Conservation (phyloP, 1,140 invertebrate genomes). For the Rhyzopertha dominica region DNA sequence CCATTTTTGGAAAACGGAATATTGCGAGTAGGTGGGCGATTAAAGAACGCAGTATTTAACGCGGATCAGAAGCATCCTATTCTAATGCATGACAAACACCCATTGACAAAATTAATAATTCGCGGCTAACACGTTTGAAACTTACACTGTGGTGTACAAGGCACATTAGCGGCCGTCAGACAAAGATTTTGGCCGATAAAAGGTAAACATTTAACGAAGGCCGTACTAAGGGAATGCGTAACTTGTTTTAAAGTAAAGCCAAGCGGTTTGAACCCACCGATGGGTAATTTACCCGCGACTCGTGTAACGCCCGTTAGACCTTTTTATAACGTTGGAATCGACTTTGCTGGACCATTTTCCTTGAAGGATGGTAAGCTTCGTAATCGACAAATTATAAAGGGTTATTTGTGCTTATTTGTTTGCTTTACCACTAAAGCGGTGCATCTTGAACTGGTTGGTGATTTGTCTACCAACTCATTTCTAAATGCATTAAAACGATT, state of each 20-base stretch:
- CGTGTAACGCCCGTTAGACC: slow-evolving; percentile 21
- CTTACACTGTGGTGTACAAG: slow-evolving; percentile 14
- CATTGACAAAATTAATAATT: slow-evolving; percentile 19
- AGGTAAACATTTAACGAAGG: slow-evolving; percentile 19
- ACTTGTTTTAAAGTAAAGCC: slow-evolving; percentile 16
- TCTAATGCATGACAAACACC: slow-evolving; percentile 16
- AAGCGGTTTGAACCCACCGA: slow-evolving; percentile 2
- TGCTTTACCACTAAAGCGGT: slow-evolving; percentile 23
- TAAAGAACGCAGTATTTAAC: slow-evolving; percentile 22
- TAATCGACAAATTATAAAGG: slow-evolving; percentile 25
- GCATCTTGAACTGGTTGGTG: slow-evolving; percentile 32
- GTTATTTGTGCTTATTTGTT: slow-evolving; percentile 23
- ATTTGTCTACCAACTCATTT: slow-evolving; percentile 28
- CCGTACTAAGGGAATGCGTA: slow-evolving; percentile 14
- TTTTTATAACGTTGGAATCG: slow-evolving; percentile 31
- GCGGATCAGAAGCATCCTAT: slow-evolving; percentile 22
- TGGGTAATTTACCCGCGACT: slow-evolving; percentile 27
- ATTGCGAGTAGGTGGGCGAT: slow-evolving; percentile 32
- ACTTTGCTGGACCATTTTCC: slow-evolving; percentile 38
- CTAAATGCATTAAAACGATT: slow-evolving; percentile 29
- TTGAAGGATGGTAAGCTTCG: slow-evolving; percentile 11
- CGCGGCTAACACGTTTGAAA: slow-evolving; percentile 14
- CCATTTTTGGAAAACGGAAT: slow-evolving; percentile 30
- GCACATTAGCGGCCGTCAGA: slow-evolving; percentile 12
- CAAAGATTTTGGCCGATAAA: slow-evolving; percentile 21